Evolutionary conservation across 2,113 vertebrate species (phyloP), one percentile per base, ranked within the genome.

Genomic region (Psittacus erithacus): DNA sequence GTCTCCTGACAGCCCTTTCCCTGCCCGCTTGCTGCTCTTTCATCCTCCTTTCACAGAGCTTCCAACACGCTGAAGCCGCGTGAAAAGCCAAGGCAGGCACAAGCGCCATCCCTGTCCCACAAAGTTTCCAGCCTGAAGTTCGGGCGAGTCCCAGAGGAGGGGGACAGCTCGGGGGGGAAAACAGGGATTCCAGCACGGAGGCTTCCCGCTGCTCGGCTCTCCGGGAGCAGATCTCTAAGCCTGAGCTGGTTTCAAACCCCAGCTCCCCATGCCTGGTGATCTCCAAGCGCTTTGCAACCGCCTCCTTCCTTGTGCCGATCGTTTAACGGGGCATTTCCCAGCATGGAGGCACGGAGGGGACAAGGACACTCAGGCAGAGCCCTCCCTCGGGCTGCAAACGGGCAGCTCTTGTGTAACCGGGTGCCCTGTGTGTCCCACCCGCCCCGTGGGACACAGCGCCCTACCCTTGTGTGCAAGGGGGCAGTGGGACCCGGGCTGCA

Each of bases 61-160:
- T 33, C 77, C 82, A 78, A 13, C 60, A 7, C 6, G 22, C 77
- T 59, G 1, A 81, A 77, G 81, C 28, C 3, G 0, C 17, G 5
- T 46, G 65, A 70, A 75, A 60, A 49, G 19, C 70, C 28, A 46
- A 84, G 11, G 19, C 81, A 25, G 81, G 41, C 60, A 53, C 73
- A 53, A 43, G 39, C 4, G 9, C 31, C 65, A 43, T 3, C 70
- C 33, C 29, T 33, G 43, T 29, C 33, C 38, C 18, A 15, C 18
- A 27, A 92, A 95, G 75, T 80, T 95, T 80, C 63, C 78, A 94
- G 82, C 86, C 69, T 75, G 70, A 92, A 91, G 91, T 88, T 71
- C 19, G 47, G 41, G 53, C 25, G 17, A 71, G 47, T 28, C 63
- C 13, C 41, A 0, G 6, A 35, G 75, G 28, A 82, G 17, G 4